These are phyloP conservation scores for Octodon degus DNA, from an alignment of 2,113 vertebrate species.

Conservation along the genomic window DNA sequence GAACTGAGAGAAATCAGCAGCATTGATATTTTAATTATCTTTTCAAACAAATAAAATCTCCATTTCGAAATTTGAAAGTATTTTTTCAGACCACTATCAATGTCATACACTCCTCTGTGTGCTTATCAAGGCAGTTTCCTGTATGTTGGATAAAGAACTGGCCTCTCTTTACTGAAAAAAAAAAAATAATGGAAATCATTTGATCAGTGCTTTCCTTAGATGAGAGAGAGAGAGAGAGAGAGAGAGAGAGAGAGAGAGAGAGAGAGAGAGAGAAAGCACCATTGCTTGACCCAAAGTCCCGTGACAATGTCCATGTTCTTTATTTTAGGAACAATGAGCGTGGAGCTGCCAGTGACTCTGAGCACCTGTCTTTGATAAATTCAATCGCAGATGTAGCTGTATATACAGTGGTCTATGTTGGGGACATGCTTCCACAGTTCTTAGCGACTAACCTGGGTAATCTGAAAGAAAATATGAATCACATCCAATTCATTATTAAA, in stretches of 20 bases:
- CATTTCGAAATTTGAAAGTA: background rate
- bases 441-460: background rate
- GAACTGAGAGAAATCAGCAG: too few species aligned
- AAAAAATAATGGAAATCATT: background rate
- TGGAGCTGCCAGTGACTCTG: background rate
- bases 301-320: background rate
- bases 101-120: background rate
- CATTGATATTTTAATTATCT: background rate
- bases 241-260: background rate
- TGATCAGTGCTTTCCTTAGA: background rate
- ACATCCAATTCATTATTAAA: background rate
- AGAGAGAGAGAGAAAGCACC: background rate
- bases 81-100: background rate
- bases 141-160: background rate
- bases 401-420: background rate
- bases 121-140: background rate
- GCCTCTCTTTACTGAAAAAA: background rate
- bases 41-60: slow-evolving; percentile 7
- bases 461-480: slow-evolving; percentile 2
- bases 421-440: background rate
- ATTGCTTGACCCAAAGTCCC: slow-evolving; percentile 21
- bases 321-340: background rate
- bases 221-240: background rate
- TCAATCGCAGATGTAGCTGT: slow-evolving; percentile 1
- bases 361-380: background rate